A percentile compares a stretch with the other conserved stretches of the same genome.
phyloP scores from a whole-genome alignment of 2,797 vertebrate species.

The Siniperca undulata region DNA sequence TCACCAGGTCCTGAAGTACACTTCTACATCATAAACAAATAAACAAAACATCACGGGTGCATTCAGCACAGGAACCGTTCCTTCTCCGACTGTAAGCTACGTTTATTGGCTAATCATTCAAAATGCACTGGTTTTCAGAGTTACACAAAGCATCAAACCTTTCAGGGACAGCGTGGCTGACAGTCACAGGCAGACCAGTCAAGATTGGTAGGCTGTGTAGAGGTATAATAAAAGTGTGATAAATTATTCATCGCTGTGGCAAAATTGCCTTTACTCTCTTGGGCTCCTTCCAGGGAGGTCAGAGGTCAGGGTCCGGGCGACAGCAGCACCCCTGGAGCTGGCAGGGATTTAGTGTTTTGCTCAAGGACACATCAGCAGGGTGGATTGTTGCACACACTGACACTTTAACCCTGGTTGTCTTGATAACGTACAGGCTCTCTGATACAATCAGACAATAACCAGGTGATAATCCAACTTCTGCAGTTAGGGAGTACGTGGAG shows the following conservation, averaged over 20 bases:
- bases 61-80: background rate
- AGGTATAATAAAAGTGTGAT: conserved; percentile 61
- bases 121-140: background rate
- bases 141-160: conserved; percentile 14
- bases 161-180: background rate
- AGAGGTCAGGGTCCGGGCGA: conserved; percentile 51
- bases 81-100: background rate
- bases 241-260: conserved; percentile 54
- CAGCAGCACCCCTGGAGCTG: conserved; percentile 28
- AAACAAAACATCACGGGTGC: background rate
- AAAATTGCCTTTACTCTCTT: conserved; percentile 32
- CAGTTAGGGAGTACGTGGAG: background rate
- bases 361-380: conserved; percentile 51
- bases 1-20: background rate
- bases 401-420: conserved; percentile 2
- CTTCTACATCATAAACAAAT: background rate
- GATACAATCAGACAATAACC: background rate
- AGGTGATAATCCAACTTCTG: background rate
- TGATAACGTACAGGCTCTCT: background rate
- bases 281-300: conserved; percentile 28
- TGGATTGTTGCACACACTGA: conserved; percentile 1
- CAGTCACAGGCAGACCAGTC: conserved; percentile 6
- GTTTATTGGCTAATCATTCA: background rate
- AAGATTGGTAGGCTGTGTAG: conserved; percentile 1
- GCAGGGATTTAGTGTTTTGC: conserved; percentile 49